phyloP scores from a whole-genome alignment of 2,888 invertebrate genomes.

The Machimus atricapillus region DNA sequence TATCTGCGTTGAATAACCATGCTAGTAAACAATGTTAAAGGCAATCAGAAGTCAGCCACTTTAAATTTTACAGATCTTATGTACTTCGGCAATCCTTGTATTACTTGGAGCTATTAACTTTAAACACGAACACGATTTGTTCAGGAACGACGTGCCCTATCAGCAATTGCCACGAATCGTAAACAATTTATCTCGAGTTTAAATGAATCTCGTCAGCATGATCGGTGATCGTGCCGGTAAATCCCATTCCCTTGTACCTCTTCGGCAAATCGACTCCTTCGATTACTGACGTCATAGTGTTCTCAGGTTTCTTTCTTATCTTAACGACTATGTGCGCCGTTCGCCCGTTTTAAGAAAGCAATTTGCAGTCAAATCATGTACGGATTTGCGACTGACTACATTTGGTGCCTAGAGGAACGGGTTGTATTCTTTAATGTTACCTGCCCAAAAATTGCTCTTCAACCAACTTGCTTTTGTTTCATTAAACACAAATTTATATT shows the following conservation, averaged over 20 bases:
- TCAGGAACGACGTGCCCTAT: background rate
- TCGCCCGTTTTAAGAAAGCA: background rate
- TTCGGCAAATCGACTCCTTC: background rate
- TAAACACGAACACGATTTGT: background rate
- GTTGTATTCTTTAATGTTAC: background rate
- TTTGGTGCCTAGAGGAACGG: background rate
- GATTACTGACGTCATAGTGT: background rate
- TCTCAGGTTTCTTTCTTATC: background rate
- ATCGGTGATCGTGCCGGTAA: background rate
- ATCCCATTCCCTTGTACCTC: background rate
- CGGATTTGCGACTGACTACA: background rate
- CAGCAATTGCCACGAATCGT: background rate
- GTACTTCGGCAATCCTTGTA: background rate
- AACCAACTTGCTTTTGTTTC: background rate
- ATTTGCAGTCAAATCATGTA: conserved; percentile 2
- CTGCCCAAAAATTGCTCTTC: background rate
- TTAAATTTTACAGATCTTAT: background rate
- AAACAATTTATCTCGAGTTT: background rate
- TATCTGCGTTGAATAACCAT: background rate
- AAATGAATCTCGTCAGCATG: background rate
- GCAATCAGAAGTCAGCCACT: background rate
- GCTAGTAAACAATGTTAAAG: background rate
- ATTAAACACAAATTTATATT: background rate
- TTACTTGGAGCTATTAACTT: background rate
- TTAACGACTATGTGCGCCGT: background rate